phyloP scores from a whole-genome alignment of 2,797 vertebrate genomes.

The Micropoecilia bifurca region DNA sequence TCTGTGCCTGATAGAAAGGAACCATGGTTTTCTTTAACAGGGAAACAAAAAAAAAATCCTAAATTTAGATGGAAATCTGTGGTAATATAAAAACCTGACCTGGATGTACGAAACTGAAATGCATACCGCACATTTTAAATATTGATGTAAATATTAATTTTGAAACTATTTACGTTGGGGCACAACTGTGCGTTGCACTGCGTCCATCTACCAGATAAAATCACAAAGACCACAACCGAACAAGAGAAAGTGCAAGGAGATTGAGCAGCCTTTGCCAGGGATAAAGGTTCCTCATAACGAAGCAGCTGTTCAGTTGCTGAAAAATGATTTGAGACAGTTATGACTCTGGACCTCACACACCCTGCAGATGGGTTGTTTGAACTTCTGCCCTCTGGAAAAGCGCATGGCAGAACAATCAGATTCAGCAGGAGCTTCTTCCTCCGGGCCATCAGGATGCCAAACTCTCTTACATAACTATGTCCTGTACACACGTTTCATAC shows the following conservation, averaged over 20 bases:
- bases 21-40: neutral
- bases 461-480: neutral
- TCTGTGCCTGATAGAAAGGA: neutral
- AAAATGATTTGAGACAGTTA: neutral
- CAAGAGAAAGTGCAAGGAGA: neutral
- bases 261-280: too few species aligned
- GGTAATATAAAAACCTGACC: neutral
- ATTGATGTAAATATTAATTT: neutral
- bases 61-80: neutral
- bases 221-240: neutral
- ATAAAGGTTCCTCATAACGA: neutral
- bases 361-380: neutral
- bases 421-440: neutral
- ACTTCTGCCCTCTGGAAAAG: conserved; percentile 3
- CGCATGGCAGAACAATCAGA: neutral
- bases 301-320: neutral
- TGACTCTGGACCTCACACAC: neutral
- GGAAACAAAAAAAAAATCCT: neutral
- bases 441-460: neutral
- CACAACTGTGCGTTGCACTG: neutral
- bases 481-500: neutral
- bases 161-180: neutral
- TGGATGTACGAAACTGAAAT: neutral
- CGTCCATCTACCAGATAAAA: neutral
- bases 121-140: neutral